Evolutionary conservation across 2,797 vertebrate genomes (phyloP).

Genomic region (Pantherophis alleghaniensis): DNA sequence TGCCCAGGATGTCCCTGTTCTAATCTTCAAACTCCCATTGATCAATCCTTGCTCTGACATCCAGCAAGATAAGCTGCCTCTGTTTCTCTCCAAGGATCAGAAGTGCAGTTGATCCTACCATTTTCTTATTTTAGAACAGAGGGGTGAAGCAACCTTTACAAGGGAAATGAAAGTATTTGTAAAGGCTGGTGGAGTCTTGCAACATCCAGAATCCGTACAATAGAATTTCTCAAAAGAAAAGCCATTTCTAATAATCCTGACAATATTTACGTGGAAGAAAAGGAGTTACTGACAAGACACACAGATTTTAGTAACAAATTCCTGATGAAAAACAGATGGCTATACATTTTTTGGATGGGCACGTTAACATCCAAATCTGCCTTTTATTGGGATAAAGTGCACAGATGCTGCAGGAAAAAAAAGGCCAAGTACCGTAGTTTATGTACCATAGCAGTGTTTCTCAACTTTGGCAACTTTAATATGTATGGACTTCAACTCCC

Average conservation of each 20-base stretch:
- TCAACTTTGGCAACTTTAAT: background rate
- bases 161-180: background rate
- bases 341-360: too few species aligned
- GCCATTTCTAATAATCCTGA: background rate
- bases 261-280: background rate
- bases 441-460: background rate
- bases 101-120: background rate
- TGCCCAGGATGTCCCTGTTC: background rate
- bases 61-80: background rate
- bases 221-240: background rate
- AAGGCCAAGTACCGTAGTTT: background rate
- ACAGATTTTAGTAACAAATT: background rate
- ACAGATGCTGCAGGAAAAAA: background rate
- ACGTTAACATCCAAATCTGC: too few species aligned
- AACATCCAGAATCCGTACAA: background rate
- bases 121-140: background rate
- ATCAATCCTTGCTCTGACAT: background rate
- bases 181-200: background rate
- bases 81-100: background rate
- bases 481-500: background rate
- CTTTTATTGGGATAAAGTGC: too few species aligned
- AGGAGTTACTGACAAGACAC: background rate
- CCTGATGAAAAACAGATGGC: background rate
- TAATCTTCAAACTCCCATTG: background rate
- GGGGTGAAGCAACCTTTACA: background rate